Conservation (phyloP, 2,888 invertebrate species). For the Caenorhabditis auriculariae region DNA sequence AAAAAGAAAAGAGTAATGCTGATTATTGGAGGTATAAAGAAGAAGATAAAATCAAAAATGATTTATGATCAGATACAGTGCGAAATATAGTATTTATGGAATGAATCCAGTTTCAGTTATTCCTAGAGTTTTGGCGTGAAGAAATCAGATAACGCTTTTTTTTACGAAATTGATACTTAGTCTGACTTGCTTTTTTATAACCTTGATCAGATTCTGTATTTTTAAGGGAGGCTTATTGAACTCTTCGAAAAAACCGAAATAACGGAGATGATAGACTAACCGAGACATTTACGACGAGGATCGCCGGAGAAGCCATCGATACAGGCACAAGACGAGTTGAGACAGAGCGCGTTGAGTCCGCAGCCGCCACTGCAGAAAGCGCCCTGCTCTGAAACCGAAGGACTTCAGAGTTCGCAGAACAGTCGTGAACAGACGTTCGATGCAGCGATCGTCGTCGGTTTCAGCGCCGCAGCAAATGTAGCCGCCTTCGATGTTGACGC, state of each 20-base stretch:
- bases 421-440: slow-evolving; percentile 26
- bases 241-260: slow-evolving; percentile 1
- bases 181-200: too few relatives aligned
- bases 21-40: too few relatives aligned
- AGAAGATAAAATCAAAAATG: too few relatives aligned
- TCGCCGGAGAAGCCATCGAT: slow-evolving; percentile 86
- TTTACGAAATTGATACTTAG: too few relatives aligned
- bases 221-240: too few relatives aligned
- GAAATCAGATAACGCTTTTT: too few relatives aligned
- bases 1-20: too few relatives aligned
- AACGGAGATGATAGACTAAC: slow-evolving; percentile 10
- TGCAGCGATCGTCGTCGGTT: slow-evolving; percentile 59
- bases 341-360: slow-evolving; percentile 53
- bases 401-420: background rate
- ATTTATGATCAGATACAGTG: too few relatives aligned
- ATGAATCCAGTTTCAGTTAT: too few relatives aligned
- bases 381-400: slow-evolving; percentile 46
- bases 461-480: slow-evolving; percentile 63
- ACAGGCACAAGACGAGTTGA: slow-evolving; percentile 74
- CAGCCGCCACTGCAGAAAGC: slow-evolving; percentile 57
- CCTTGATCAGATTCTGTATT: too few relatives aligned
- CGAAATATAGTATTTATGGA: too few relatives aligned
- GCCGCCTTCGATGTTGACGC: slow-evolving; percentile 60
- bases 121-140: too few relatives aligned
- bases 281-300: slow-evolving; percentile 53